Conservation (phyloP, 1,140 invertebrate genomes). For the Procambarus clarkii region DNA sequence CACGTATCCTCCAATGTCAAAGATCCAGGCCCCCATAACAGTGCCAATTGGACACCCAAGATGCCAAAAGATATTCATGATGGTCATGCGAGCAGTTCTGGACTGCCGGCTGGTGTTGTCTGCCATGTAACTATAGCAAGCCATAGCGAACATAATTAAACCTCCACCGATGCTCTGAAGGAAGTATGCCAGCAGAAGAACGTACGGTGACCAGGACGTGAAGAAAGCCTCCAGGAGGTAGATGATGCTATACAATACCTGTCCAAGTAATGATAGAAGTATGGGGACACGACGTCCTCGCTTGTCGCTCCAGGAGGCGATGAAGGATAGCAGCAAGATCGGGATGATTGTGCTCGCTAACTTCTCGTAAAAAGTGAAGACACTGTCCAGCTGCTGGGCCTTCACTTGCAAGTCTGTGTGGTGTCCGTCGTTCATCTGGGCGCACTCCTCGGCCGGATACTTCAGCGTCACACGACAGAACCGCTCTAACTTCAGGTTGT, state of each 20-base stretch:
- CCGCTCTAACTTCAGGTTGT: background rate
- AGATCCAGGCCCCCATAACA: background rate
- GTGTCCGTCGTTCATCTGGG: background rate
- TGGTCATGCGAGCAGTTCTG: background rate
- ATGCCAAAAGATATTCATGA: background rate
- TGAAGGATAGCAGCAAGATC: conserved; percentile 30
- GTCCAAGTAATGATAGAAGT: conserved; percentile 25
- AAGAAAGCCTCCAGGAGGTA: background rate
- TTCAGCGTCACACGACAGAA: background rate
- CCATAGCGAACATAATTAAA: background rate
- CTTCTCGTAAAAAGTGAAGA: background rate
- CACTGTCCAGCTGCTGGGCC: background rate
- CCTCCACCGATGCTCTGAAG: background rate
- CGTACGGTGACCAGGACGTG: background rate
- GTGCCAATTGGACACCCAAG: background rate
- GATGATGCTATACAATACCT: background rate
- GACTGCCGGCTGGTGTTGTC: background rate
- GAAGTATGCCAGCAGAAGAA: background rate
- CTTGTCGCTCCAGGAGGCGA: conserved; percentile 35
- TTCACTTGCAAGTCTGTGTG: background rate
- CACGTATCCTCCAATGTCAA: background rate
- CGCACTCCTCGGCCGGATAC: background rate
- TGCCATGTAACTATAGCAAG: background rate
- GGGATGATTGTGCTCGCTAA: conserved; percentile 1
- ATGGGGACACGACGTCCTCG: conserved; percentile 4